Evolutionary conservation across 64 coral and sea anemone genomes (phyloP).

Genomic region (Porites australiensis): DNA sequence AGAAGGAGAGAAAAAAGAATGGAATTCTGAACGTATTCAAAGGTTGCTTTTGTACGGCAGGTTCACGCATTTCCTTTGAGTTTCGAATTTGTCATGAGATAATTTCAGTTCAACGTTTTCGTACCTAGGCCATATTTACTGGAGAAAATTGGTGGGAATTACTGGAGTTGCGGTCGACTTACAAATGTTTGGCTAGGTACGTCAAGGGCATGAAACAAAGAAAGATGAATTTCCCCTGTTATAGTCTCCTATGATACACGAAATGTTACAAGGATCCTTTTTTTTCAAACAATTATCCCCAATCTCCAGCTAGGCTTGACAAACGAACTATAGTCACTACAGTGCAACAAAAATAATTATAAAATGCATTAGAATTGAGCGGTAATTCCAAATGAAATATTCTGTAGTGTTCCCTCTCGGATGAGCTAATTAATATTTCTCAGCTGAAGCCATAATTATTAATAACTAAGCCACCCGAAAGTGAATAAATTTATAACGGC

Average conservation of each 20-base stretch:
- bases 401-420: background rate
- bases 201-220: too few species aligned
- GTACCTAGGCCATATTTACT: background rate
- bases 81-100: too few species aligned
- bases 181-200: too few species aligned
- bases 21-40: too few species aligned
- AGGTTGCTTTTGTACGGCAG: too few species aligned
- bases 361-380: background rate
- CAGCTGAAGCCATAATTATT: background rate
- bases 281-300: background rate
- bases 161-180: too few species aligned
- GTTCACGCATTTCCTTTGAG: background rate
- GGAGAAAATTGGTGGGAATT: background rate
- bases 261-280: background rate
- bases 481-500: constrained; percentile 30
- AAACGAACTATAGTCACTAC: too few species aligned
- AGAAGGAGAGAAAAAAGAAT: background rate
- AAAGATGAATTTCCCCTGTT: background rate
- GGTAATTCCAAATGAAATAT: background rate
- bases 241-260: background rate
- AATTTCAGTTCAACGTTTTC: background rate
- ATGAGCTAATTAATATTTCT: constrained; percentile 27
- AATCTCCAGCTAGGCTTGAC: too few species aligned
- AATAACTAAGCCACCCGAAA: background rate
- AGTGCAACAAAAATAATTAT: too few species aligned